phyloP scores from a whole-genome alignment of 2,888 invertebrate genomes.

The Amphipoea oculea region DNA sequence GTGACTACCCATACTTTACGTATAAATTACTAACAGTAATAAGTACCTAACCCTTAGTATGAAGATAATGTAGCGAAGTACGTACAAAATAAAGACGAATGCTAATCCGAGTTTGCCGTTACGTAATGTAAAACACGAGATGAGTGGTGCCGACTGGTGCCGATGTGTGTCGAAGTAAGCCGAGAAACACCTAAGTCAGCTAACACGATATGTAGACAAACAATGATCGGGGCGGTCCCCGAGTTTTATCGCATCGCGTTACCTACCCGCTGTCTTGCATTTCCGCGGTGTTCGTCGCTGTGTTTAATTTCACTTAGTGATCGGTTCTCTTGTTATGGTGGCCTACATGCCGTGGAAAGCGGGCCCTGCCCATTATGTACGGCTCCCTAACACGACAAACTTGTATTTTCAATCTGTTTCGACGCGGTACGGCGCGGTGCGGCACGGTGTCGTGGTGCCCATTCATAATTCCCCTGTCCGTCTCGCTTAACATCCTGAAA shows the following conservation, averaged over 20 bases:
- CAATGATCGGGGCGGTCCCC: constrained; percentile 54
- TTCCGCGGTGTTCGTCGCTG: constrained; percentile 68
- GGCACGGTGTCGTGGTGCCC: constrained; percentile 4
- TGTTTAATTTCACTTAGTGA: constrained; percentile 79
- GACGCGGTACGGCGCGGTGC: constrained; percentile 21
- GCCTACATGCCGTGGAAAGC: constrained; percentile 82
- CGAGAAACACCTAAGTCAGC: constrained; percentile 49
- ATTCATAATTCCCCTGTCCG: constrained; percentile 58
- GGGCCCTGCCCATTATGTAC: constrained; percentile 81
- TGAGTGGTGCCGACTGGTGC: constrained; percentile 39
- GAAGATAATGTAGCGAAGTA: constrained; percentile 34
- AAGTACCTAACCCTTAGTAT: constrained; percentile 32
- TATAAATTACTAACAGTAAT: constrained; percentile 60
- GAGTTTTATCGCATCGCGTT: constrained; percentile 59
- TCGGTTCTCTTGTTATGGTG: constrained; percentile 81
- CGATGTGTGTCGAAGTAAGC: constrained; percentile 38
- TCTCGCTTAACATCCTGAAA: constrained; percentile 50
- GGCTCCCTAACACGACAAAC: constrained; percentile 69
- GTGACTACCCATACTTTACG: constrained; percentile 58
- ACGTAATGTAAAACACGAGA: constrained; percentile 60
- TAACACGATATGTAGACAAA: constrained; percentile 48
- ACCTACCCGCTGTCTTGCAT: constrained; percentile 62
- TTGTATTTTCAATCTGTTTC: constrained; percentile 65
- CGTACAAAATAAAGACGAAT: constrained; percentile 48
- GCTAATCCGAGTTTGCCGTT: constrained; percentile 52